Evolutionary conservation across 2,113 vertebrate genomes (phyloP).

Genomic region (Anarhynchus alexandrinus): DNA sequence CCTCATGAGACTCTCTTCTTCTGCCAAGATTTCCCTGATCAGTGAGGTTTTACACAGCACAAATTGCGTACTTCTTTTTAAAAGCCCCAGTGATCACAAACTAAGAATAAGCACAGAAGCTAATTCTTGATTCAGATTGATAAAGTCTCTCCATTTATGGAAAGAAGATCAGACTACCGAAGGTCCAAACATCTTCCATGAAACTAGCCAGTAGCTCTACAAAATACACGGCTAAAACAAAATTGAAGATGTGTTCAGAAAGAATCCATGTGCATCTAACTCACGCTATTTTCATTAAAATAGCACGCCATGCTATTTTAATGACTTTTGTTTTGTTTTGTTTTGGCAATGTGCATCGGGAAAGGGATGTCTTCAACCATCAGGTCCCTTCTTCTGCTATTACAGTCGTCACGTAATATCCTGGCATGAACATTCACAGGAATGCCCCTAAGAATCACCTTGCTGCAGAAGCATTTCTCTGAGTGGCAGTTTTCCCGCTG

Average conservation of each 20-base stretch:
- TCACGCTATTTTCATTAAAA: no score
- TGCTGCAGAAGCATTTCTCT: not conserved
- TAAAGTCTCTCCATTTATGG: not conserved
- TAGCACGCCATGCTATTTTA: rapidly evolving
- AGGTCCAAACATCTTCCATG: not conserved
- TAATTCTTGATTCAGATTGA: not conserved
- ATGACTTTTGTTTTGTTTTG: not conserved
- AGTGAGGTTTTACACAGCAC: not conserved
- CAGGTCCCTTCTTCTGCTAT: not conserved
- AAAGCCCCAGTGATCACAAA: not conserved
- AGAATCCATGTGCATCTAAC: not conserved
- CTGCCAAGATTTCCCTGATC: not conserved
- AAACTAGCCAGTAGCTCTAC: not conserved
- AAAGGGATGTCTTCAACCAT: not conserved
- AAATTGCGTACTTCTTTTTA: not conserved
- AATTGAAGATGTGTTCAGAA: not conserved
- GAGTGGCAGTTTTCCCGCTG: not conserved
- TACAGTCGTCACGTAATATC: not conserved
- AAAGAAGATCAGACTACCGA: not conserved
- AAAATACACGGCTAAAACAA: not conserved
- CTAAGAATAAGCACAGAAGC: not conserved
- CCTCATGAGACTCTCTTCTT: not conserved
- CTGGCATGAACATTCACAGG: not conserved
- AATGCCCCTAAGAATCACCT: not conserved
- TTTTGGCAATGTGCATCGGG: not conserved